Evolutionary conservation across 2,797 vertebrate genomes (phyloP).

Genomic region (Kryptolebias ocellatus): DNA sequence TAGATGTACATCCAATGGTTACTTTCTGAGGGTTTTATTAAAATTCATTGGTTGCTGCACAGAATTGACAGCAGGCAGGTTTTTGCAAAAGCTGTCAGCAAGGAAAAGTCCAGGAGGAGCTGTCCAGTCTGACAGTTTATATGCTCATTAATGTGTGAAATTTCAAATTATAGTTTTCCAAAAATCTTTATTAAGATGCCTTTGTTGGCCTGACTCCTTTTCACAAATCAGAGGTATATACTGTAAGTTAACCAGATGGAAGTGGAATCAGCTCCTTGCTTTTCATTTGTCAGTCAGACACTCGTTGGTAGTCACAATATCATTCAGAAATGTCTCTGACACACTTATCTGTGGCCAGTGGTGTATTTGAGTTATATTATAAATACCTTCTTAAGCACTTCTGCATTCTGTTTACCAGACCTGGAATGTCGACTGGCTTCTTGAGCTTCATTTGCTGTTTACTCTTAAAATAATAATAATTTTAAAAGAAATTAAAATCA

Average conservation of each 20-base stretch:
- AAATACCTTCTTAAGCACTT: constrained; percentile 46
- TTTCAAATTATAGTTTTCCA: too few relatives aligned
- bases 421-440: constrained; percentile 57
- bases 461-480: not conserved
- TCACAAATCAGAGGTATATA: too few relatives aligned
- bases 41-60: too few relatives aligned
- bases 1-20: too few relatives aligned
- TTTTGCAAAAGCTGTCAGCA: constrained; percentile 15
- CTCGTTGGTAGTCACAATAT: not conserved
- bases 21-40: too few relatives aligned
- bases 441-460: constrained; percentile 10
- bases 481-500: not conserved
- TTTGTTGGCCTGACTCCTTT: too few relatives aligned
- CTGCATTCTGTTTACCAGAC: constrained; percentile 18
- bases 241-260: not conserved
- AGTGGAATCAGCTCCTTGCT: not conserved
- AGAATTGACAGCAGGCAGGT: too few relatives aligned
- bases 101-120: not conserved
- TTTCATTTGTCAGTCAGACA: not conserved
- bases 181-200: too few relatives aligned
- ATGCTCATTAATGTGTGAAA: too few relatives aligned
- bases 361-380: constrained; percentile 34
- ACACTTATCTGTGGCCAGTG: constrained; percentile 3
- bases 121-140: too few relatives aligned
- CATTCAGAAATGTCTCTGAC: not conserved